phyloP scores from a whole-genome alignment of 92 coral and sea anemone species.

The Nematostella vectensis region DNA sequence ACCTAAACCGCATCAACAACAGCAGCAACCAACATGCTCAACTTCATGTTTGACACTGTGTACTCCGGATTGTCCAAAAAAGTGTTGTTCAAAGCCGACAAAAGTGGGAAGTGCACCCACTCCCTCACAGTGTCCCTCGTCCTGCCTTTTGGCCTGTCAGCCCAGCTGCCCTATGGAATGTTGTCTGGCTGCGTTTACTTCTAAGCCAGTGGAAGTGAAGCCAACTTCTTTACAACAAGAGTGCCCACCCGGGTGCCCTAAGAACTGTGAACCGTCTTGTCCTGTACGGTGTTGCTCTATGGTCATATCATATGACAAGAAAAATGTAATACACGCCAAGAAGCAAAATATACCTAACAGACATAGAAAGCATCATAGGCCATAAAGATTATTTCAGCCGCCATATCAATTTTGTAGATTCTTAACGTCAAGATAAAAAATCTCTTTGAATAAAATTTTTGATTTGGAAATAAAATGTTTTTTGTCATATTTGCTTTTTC shows the following conservation, averaged over 20 bases:
- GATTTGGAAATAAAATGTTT: too few species aligned
- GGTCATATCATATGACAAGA: constrained; percentile 29
- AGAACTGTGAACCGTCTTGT: constrained; percentile 25
- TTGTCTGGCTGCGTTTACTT: constrained; percentile 24
- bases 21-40: constrained; percentile 12
- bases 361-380: too few species aligned
- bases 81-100: constrained; percentile 21
- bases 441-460: too few species aligned
- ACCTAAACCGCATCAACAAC: not conserved
- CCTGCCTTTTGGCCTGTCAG: constrained; percentile 16
- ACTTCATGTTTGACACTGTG: constrained; percentile 19
- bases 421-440: too few species aligned
- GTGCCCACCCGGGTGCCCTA: constrained; percentile 17
- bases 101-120: not conserved
- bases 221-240: not conserved
- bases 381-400: too few species aligned
- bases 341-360: not conserved
- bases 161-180: constrained; percentile 26
- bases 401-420: too few species aligned
- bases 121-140: constrained; percentile 8
- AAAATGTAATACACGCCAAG: constrained; percentile 6
- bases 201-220: constrained; percentile 1
- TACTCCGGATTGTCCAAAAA: constrained; percentile 31
- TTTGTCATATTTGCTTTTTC: too few species aligned
- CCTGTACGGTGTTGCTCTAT: constrained; percentile 31